Conservation (phyloP, 2,888 invertebrate genomes). For the Muscina levida region DNA sequence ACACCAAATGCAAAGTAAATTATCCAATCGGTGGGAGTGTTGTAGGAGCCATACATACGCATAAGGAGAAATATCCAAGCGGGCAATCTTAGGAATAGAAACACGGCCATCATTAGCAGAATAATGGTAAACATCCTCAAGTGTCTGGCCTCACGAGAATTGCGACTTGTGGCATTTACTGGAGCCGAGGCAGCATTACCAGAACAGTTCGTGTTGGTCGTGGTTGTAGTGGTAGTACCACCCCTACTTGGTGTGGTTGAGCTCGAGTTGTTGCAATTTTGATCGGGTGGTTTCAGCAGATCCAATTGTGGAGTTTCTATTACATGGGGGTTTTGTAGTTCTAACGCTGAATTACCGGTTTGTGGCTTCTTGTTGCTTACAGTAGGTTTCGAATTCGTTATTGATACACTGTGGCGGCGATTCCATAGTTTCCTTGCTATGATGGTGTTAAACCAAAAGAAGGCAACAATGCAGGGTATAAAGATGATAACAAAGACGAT, state of each 20-base stretch:
- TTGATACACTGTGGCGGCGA: conserved; percentile 74
- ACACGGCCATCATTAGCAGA: conserved; percentile 81
- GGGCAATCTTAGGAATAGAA: conserved; percentile 81
- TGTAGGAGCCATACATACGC: conserved; percentile 77
- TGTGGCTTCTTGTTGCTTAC: background rate
- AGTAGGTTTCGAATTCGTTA: background rate
- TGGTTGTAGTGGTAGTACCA: conserved; percentile 15
- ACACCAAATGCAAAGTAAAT: conserved; percentile 81
- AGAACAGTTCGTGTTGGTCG: background rate
- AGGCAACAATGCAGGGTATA: conserved; percentile 80
- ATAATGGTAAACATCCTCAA: conserved; percentile 82
- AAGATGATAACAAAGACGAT: conserved; percentile 79
- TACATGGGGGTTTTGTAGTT: background rate
- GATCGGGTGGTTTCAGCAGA: background rate
- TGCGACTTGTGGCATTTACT: conserved; percentile 44
- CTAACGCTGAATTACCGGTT: background rate
- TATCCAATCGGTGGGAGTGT: conserved; percentile 78
- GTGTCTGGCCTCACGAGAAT: conserved; percentile 79
- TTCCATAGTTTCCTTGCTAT: conserved; percentile 81
- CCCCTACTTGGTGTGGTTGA: conserved; percentile 57
- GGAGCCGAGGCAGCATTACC: background rate
- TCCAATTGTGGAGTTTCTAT: conserved; percentile 13
- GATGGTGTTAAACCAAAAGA: conserved; percentile 81
- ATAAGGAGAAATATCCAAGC: conserved; percentile 81
- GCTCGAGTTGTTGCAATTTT: conserved; percentile 43